phyloP scores from a whole-genome alignment of 2,888 invertebrate species.

The Nomada hirtipes region DNA sequence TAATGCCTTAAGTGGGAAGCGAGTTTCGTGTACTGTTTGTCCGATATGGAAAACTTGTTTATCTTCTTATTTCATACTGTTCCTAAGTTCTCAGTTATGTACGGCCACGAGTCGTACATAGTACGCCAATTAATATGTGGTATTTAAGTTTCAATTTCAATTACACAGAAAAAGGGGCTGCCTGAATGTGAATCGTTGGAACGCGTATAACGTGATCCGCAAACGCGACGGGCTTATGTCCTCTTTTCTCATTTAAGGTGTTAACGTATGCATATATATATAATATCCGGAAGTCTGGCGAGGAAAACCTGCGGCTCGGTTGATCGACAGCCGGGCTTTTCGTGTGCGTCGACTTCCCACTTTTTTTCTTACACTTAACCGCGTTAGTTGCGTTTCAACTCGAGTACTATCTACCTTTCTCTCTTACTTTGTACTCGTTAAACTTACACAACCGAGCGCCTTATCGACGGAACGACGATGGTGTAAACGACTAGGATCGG shows the following conservation, averaged over 20 bases:
- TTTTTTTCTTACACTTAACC: slow-evolving; percentile 53
- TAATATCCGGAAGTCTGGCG: slow-evolving; percentile 16
- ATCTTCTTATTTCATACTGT: too few species aligned
- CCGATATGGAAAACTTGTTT: too few species aligned
- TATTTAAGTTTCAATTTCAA: too few species aligned
- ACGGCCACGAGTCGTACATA: too few species aligned
- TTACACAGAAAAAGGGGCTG: too few species aligned
- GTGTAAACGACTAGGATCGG: slow-evolving; percentile 4
- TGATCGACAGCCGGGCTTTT: slow-evolving; percentile 1
- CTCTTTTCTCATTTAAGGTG: too few species aligned
- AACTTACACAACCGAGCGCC: slow-evolving; percentile 64
- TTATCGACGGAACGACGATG: slow-evolving; percentile 64
- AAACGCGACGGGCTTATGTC: too few species aligned
- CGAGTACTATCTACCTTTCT: slow-evolving; percentile 62
- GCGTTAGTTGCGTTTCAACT: slow-evolving; percentile 57
- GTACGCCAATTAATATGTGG: too few species aligned
- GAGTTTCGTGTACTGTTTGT: too few species aligned
- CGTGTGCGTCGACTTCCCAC: slow-evolving; percentile 10
- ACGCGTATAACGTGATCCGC: too few species aligned
- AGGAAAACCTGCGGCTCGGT: slow-evolving; percentile 1
- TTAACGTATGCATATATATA: slow-evolving; percentile 8
- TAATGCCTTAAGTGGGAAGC: slow-evolving; percentile 16
- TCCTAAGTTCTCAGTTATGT: too few species aligned
- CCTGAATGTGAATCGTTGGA: too few species aligned
- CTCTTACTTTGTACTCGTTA: slow-evolving; percentile 64